Conservation (phyloP, 2,888 invertebrate species). For the Bimastos eiseni region DNA sequence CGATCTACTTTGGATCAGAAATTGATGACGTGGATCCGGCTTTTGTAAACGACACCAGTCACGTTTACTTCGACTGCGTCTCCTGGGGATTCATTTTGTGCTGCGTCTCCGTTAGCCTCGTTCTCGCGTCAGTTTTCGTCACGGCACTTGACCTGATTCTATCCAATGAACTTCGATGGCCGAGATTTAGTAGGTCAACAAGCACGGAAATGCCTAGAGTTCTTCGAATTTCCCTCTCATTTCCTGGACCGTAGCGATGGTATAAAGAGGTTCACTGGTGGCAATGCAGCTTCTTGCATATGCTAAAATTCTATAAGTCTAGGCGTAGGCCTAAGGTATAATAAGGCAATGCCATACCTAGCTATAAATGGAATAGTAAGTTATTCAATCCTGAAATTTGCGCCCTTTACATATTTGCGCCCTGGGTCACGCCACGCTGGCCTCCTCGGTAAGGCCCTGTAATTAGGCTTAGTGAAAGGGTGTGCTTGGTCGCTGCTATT, state of each 20-base stretch:
- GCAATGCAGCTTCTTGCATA: background rate
- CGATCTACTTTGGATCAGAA: constrained; percentile 13
- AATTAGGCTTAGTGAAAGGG: too few species aligned
- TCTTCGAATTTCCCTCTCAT: background rate
- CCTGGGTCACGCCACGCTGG: too few species aligned
- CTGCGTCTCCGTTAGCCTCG: background rate
- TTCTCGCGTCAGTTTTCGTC: background rate
- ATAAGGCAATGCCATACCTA: too few species aligned
- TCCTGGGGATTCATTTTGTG: background rate
- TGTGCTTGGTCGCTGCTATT: too few species aligned
- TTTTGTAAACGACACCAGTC: background rate
- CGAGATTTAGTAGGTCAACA: background rate
- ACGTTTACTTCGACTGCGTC: background rate
- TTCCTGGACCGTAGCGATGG: background rate
- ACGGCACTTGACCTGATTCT: background rate
- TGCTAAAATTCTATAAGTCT: too few species aligned
- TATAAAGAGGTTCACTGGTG: background rate
- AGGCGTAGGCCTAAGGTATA: background rate
- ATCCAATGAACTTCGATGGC: background rate
- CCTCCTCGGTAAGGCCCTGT: too few species aligned
- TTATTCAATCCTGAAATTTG: too few species aligned
- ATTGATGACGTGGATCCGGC: background rate
- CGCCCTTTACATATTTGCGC: too few species aligned
- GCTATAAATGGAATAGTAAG: too few species aligned
- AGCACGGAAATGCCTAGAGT: background rate